phyloP scores from a whole-genome alignment of 2,113 vertebrate species.

The Pseudonaja textilis region DNA sequence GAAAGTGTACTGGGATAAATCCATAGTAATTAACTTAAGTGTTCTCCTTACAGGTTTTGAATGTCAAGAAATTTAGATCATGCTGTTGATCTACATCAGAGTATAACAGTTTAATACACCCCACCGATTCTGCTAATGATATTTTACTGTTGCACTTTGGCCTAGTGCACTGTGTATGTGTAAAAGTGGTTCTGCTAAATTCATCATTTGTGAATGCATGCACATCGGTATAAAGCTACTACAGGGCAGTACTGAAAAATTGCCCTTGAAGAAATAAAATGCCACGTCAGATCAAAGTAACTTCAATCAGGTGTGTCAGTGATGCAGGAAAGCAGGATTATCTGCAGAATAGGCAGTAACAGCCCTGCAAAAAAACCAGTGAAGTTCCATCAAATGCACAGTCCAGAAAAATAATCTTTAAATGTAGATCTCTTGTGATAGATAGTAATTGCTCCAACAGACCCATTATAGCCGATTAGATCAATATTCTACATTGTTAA shows the following conservation, averaged over 20 bases:
- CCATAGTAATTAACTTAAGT: not conserved
- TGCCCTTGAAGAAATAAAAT: slow-evolving; percentile 3
- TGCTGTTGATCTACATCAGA: not conserved
- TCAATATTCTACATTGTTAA: slow-evolving; percentile 61
- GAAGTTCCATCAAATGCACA: fast-evolving
- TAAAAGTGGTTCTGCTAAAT: not conserved
- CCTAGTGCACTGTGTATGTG: not conserved
- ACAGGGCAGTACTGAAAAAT: not conserved
- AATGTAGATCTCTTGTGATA: slow-evolving; percentile 39
- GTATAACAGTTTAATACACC: not conserved
- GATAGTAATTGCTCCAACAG: slow-evolving; percentile 56
- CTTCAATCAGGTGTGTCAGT: slow-evolving; percentile 14
- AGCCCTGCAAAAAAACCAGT: slow-evolving; percentile 17
- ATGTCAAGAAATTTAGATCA: not conserved
- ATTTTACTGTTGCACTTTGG: not conserved
- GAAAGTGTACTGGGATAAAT: not conserved
- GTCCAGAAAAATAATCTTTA: slow-evolving; percentile 17
- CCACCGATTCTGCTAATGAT: not conserved
- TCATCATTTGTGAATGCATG: not conserved
- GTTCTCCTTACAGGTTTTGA: not conserved
- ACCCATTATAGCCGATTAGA: slow-evolving; percentile 53
- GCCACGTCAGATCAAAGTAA: slow-evolving; percentile 2
- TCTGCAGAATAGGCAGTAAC: slow-evolving; percentile 13
- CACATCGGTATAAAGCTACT: not conserved
- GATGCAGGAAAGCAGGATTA: slow-evolving; percentile 23